Conservation (phyloP, 2,888 invertebrate genomes). For the Ennomos fuscantarius region DNA sequence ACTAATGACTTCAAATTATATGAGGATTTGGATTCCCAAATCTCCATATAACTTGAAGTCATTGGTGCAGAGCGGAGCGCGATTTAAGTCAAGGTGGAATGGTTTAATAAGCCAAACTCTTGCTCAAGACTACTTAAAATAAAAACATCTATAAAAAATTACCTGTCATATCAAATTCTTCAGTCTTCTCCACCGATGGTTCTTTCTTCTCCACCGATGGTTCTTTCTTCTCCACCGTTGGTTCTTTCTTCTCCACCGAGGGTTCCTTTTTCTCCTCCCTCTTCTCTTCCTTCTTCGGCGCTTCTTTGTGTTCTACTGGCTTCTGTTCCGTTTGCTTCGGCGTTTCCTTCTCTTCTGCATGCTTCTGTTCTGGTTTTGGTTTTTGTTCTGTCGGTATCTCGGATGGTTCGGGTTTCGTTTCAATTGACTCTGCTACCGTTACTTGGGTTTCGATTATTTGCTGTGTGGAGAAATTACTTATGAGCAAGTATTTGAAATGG, state of each 20-base stretch:
- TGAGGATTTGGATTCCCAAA: too few species aligned
- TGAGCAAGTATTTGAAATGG: too few species aligned
- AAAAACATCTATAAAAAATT: conserved; percentile 17
- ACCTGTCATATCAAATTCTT: conserved; percentile 87
- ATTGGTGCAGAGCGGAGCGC: too few species aligned
- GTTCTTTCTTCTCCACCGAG: conserved; percentile 34
- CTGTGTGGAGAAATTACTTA: conserved; percentile 24
- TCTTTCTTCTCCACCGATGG: too few species aligned
- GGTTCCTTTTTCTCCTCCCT: conserved; percentile 66
- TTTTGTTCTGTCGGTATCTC: conserved; percentile 29
- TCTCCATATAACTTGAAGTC: too few species aligned
- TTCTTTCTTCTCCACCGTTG: too few species aligned
- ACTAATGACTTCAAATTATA: too few species aligned
- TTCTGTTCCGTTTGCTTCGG: conserved; percentile 34
- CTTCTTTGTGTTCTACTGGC: conserved; percentile 10
- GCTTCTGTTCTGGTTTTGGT: conserved; percentile 28
- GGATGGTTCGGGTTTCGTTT: conserved; percentile 61
- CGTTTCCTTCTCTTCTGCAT: conserved; percentile 12
- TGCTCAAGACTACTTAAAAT: too few species aligned
- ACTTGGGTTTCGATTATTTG: conserved; percentile 72
- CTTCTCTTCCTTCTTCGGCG: conserved; percentile 42
- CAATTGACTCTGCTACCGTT: conserved; percentile 55
- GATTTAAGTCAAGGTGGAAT: too few species aligned
- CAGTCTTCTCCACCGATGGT: conserved; percentile 72
- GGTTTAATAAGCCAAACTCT: too few species aligned